Evolutionary conservation across 2,888 invertebrate genomes (phyloP), one percentile per base, ranked within the genome.

Genomic region (Clepsis dumicolana): DNA sequence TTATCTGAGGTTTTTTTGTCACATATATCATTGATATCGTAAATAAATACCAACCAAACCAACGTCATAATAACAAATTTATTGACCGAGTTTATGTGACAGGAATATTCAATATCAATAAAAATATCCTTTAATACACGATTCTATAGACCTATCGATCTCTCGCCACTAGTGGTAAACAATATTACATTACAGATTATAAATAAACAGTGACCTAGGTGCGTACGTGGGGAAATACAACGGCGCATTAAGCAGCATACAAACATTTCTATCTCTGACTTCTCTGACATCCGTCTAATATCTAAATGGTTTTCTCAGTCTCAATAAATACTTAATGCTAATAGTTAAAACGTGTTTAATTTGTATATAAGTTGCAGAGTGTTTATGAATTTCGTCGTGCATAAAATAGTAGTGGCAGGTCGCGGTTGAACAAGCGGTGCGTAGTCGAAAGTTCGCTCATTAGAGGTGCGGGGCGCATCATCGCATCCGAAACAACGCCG

Each of bases 401-500:
- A 27, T 38, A 53, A 38, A 63, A 4, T 29, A 60, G 21, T 38
- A 24, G 35, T 21, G 32, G 35, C 18, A 35, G 35, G 48, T 48
- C 21, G 48, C 21, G 12, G 48, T 48, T n/a, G 27, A 59, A 32
- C 56, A 7, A 60, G 14, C 59, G 41, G 41, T 64, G 59, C 44
- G 57, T 32, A 35, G 57, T 74, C 72, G 79, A 80, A 81, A 82
- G 80, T 78, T 77, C 74, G 72, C 79, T 81, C 79, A 79, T 81
- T 81, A 81, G 77, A 75, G 63, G 75, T 70, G 77, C 71, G 60
- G 48, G 53, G 50, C 71, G 65, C 71, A 65, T 54, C 66, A 44
- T 59, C 79, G 80, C 82, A 83, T 83, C 79, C 78, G 82, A 81
- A 86, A 84, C 79, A 78, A 77, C 72, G 76, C 74, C 77, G 75